Evolutionary conservation across 2,113 vertebrate species (phyloP).

Genomic region (Asarcornis scutulata): DNA sequence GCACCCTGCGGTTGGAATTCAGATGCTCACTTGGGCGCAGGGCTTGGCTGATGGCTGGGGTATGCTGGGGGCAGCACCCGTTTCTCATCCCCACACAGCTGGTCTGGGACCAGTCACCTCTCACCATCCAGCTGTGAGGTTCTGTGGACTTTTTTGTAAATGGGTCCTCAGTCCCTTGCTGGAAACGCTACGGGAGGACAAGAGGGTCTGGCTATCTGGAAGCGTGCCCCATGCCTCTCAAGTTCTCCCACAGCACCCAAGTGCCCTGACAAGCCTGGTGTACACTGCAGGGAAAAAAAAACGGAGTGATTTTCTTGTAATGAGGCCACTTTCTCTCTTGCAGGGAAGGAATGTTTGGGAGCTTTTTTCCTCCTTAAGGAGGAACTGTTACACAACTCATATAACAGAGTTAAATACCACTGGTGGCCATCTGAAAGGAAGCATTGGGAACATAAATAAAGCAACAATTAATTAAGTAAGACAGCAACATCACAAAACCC

Average conservation of each 20-base stretch:
- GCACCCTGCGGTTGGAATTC: not conserved
- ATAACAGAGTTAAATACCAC: not conserved
- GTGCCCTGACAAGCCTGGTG: not conserved
- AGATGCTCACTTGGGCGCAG: not conserved
- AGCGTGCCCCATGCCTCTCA: not conserved
- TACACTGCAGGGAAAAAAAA: not conserved
- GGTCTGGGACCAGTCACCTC: not conserved
- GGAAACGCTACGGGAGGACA: not conserved
- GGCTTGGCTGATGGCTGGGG: not conserved
- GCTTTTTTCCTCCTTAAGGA: not conserved
- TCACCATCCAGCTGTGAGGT: not conserved
- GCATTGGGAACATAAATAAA: not conserved
- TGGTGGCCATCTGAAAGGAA: not conserved
- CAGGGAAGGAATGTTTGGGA: conserved; percentile 2
- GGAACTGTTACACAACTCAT: not conserved
- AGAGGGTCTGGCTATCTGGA: not conserved
- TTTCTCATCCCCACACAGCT: fast-evolving
- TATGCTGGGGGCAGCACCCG: not conserved
- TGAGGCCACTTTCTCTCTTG: not conserved
- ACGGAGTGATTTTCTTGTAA: not conserved
- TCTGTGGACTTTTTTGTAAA: not conserved
- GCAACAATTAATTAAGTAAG: not conserved
- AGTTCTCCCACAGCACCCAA: not conserved
- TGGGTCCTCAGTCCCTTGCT: not conserved
- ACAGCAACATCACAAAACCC: not conserved